A percentile compares a stretch with the other conserved stretches of the same genome.
These are phyloP conservation scores for Geotrypetes seraphini DNA, from an alignment of 2,797 vertebrate species.

Conservation along the genomic window DNA sequence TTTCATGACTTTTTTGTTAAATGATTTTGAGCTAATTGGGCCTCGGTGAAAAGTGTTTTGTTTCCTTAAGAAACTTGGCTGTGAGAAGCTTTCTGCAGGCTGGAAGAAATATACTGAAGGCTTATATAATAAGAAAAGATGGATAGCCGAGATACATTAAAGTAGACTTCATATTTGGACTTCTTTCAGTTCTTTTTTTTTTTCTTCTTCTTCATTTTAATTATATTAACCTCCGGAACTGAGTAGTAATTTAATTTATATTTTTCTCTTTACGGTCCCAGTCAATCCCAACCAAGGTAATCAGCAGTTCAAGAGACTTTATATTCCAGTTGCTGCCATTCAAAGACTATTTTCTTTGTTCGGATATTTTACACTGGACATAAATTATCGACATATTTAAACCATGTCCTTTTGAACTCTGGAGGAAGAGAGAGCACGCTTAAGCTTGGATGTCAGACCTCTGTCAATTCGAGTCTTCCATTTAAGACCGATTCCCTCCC, in stretches of 20 bases:
- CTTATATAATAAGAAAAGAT: conserved; percentile 22
- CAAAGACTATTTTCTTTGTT: no score
- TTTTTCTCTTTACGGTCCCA: conserved; percentile 1
- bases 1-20: conserved; percentile 28
- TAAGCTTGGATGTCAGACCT: no score
- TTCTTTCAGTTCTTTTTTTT: conserved; percentile 3
- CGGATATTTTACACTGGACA: no score
- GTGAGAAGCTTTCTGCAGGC: conserved; percentile 19
- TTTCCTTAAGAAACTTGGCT: conserved; percentile 39
- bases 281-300: conserved; percentile 3
- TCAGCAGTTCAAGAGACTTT: no score
- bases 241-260: not conserved
- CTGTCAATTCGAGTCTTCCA: no score
- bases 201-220: no score
- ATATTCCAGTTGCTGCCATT: no score
- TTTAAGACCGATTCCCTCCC: no score
- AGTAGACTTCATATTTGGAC: conserved; percentile 8
- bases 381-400: no score
- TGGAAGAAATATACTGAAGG: conserved; percentile 23
- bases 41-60: conserved; percentile 39
- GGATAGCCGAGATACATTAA: conserved; percentile 25
- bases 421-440: no score
- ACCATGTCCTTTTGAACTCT: no score
- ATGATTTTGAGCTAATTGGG: conserved; percentile 39
- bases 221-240: not conserved